phyloP scores from a whole-genome alignment of 2,888 invertebrate genomes.

The Meteorus colon region DNA sequence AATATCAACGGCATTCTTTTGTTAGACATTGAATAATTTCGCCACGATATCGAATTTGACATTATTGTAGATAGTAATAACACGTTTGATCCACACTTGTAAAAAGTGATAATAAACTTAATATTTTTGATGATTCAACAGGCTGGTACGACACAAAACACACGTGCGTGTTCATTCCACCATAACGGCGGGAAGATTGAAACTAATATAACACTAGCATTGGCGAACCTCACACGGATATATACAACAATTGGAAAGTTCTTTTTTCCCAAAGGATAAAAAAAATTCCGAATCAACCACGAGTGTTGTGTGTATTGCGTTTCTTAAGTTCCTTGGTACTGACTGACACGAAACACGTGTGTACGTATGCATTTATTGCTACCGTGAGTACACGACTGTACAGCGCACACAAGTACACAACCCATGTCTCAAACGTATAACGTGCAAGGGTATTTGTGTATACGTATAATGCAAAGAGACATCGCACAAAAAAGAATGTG shows the following conservation, averaged over 20 bases:
- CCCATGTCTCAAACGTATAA: not conserved
- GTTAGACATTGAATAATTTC: not conserved
- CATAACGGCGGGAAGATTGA: conserved; percentile 17
- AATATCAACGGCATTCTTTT: not conserved
- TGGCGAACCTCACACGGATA: not conserved
- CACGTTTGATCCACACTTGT: not conserved
- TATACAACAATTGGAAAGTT: conserved; percentile 40
- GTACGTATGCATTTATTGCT: conserved; percentile 20
- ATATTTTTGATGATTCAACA: not conserved
- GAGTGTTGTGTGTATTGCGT: conserved; percentile 1
- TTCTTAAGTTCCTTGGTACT: conserved; percentile 41
- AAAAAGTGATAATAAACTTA: too few relatives aligned
- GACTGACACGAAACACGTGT: conserved; percentile 47
- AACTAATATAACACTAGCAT: not conserved
- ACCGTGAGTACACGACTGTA: conserved; percentile 8
- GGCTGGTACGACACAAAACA: not conserved
- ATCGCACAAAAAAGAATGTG: too few relatives aligned
- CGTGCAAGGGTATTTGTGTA: not conserved
- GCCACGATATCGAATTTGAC: not conserved
- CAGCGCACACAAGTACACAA: not conserved
- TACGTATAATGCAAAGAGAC: not conserved
- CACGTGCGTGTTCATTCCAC: conserved; percentile 9
- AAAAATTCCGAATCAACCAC: not conserved
- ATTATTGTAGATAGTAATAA: not conserved
- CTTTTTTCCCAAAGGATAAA: conserved; percentile 2